Evolutionary conservation across 2,797 vertebrate species (phyloP).

Genomic region (Staurois parvus): DNA sequence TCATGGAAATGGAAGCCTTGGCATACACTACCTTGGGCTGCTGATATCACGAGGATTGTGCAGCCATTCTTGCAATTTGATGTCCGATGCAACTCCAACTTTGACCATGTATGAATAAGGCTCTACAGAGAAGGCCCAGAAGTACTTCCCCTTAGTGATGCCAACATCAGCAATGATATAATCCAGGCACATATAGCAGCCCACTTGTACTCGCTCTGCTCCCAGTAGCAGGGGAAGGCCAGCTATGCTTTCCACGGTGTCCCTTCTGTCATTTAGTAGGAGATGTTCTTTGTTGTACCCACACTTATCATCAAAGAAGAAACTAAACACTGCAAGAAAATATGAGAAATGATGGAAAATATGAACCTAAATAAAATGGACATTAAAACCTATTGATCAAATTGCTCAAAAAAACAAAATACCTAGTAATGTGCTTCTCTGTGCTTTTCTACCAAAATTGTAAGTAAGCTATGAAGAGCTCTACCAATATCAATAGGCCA

Average conservation of each 20-base stretch:
- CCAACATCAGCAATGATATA: constrained; percentile 93
- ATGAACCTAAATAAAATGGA: not conserved
- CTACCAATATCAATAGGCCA: no score
- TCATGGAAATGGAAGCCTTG: not conserved
- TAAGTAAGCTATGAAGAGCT: no score
- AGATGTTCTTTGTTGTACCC: constrained; percentile 91
- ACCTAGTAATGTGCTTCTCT: no score
- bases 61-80: constrained; percentile 93
- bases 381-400: not conserved
- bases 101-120: constrained; percentile 92
- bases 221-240: constrained; percentile 87
- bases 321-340: constrained; percentile 83
- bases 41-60: constrained; percentile 88
- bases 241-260: constrained; percentile 91
- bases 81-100: constrained; percentile 91
- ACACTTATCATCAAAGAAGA: constrained; percentile 95
- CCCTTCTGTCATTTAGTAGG: constrained; percentile 82
- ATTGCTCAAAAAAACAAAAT: no score
- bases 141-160: constrained; percentile 91
- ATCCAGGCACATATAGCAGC: constrained; percentile 89
- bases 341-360: not conserved
- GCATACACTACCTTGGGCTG: constrained; percentile 86
- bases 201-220: constrained; percentile 90
- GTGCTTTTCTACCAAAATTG: no score
- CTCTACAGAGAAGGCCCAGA: constrained; percentile 94